Conservation (phyloP, 2,113 vertebrate genomes). For the Myotis davidii region DNA sequence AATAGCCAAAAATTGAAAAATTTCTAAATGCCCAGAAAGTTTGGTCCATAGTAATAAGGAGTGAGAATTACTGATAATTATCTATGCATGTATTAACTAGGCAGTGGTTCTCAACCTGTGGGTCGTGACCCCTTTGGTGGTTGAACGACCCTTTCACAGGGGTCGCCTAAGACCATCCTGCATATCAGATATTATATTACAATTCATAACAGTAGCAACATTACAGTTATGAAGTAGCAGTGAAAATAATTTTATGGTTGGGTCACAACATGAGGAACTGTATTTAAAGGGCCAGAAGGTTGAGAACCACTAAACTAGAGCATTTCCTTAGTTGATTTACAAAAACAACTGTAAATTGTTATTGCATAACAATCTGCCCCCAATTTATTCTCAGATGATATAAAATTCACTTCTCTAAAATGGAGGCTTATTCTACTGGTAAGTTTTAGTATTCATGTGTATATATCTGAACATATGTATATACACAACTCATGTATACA, state of each 20-base stretch:
- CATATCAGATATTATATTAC: too few species aligned
- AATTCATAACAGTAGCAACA: too few species aligned
- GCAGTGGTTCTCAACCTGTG: not conserved
- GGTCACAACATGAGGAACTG: too few species aligned
- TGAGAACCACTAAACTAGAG: not conserved
- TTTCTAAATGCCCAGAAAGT: not conserved
- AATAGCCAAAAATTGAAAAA: not conserved
- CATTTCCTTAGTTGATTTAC: not conserved
- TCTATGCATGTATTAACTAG: not conserved
- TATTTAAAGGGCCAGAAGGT: too few species aligned
- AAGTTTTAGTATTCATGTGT: not conserved
- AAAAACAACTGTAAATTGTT: not conserved
- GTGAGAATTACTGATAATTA: not conserved
- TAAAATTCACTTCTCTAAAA: slow-evolving; percentile 18
- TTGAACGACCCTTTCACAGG: too few species aligned
- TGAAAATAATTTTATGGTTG: too few species aligned
- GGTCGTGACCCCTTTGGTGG: too few species aligned
- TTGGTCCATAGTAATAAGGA: not conserved
- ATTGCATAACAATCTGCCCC: not conserved
- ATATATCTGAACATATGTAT: not conserved
- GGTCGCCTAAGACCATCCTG: too few species aligned
- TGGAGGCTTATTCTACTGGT: not conserved
- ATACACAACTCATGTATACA: not conserved
- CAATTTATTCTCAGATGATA: not conserved
- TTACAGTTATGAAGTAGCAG: too few species aligned